phyloP scores from a whole-genome alignment of 2,888 invertebrate species.

The Chrysomela aeneicollis region DNA sequence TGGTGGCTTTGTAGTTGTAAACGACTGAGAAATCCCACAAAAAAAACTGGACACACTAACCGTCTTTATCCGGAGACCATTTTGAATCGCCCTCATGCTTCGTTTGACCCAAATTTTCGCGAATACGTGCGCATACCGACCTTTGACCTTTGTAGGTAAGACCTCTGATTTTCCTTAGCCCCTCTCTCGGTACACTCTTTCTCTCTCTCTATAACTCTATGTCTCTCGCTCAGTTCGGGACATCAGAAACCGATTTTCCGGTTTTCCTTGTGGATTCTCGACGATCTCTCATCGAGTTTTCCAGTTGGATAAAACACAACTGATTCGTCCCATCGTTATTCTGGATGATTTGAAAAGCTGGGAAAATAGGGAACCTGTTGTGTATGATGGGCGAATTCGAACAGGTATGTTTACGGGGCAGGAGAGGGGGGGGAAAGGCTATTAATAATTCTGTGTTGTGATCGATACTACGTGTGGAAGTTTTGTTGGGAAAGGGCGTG shows the following conservation, averaged over 20 bases:
- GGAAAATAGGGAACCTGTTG: neutral
- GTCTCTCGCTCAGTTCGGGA: neutral
- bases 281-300: too few species aligned
- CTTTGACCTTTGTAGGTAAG: slow-evolving; percentile 30
- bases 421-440: neutral
- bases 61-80: neutral
- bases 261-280: neutral
- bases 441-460: neutral
- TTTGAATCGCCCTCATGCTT: neutral
- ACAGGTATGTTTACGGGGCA: neutral
- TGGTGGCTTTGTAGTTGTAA: too few species aligned
- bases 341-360: neutral
- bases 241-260: too few species aligned
- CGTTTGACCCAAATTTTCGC: slow-evolving; percentile 11
- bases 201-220: neutral
- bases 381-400: neutral
- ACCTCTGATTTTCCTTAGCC: slow-evolving; percentile 11
- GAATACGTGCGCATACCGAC: slow-evolving; percentile 16
- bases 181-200: neutral
- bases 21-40: too few species aligned
- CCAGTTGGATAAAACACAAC: too few species aligned
- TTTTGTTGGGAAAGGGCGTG: neutral
- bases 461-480: neutral
- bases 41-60: too few species aligned
- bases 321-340: too few species aligned